Evolutionary conservation across 1,140 invertebrate genomes (phyloP), one percentile per base, ranked within the genome.

Genomic region (Trissolcus basalis): DNA sequence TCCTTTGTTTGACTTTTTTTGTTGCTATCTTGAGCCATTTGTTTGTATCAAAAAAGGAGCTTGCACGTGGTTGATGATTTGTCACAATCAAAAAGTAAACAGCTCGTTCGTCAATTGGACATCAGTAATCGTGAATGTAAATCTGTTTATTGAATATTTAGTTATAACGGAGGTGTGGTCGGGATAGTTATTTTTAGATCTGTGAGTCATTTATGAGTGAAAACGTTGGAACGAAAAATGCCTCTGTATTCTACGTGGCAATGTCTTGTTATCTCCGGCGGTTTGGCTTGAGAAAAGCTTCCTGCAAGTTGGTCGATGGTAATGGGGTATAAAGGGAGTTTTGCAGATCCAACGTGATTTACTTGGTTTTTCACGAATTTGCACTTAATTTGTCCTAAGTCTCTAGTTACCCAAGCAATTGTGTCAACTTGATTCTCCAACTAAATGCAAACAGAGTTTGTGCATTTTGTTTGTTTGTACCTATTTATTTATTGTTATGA

Each of bases 121-220:
- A 53, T 63, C 53, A 49, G 53, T 44, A 39, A 48, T 54, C 33
- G 27, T 13, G 50, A 45, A 19, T 54, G 50, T 50, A 39, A 11
- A 55, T 55, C 54, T 64, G 33, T 55, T 64, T 15, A 39, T 64
- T 64, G 61, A 64, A 64, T 64, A 64, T 55, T 39, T 55, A 48
- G 54, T 33, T 48, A 27, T 27, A 11, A 12, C 44, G 47, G 32
- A 36, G 45, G 44, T 39, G 61, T 39, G 50, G 12, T 43, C 45
- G 41, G 33, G 27, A 15, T n/a, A 48, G 44, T 48, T 64, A 64
- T 64, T 64, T 64, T 55, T 64, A 54, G 50, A 64, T 55, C 27
- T 39, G 50, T 12, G 35, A 64, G 32, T 16, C 61, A 49, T 55
- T 48, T 12, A 33, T 41, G 44, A 33, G 5, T 27, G 11, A 45